Conservation (phyloP, 1,140 invertebrate genomes). For the Gerris buenoi region DNA sequence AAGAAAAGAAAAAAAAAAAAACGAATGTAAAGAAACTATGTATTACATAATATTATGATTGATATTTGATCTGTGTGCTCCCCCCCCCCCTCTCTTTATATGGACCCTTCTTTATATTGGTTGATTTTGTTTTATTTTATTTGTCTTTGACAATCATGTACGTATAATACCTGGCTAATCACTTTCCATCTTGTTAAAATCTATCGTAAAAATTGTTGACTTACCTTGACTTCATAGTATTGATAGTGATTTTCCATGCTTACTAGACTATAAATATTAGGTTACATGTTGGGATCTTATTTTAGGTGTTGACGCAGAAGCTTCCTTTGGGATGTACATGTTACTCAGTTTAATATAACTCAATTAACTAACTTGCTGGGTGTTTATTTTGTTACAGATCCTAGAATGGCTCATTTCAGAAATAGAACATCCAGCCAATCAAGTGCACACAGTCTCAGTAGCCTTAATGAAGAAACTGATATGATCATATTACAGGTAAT, state of each 20-base stretch:
- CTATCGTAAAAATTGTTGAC: neutral
- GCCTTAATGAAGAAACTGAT: neutral
- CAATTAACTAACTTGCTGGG: neutral
- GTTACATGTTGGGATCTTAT: neutral
- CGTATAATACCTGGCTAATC: no score
- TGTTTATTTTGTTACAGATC: neutral
- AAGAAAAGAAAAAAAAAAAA: no score
- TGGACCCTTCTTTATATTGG: no score
- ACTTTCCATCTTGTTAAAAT: no score
- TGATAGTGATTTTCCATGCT: neutral
- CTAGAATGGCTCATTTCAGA: neutral
- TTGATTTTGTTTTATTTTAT: no score
- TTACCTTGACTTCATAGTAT: neutral
- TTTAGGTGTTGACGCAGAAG: neutral
- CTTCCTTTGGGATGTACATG: neutral
- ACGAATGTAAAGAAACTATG: no score
- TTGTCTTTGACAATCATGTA: no score
- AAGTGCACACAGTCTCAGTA: neutral
- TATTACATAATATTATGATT: no score
- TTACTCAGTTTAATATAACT: neutral
- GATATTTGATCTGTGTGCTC: no score
- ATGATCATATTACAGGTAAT: conserved; percentile 8
- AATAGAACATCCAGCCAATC: neutral
- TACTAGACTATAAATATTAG: neutral
- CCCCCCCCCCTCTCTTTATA: no score